Base-by-base conservation (phyloP, 1,140 invertebrate genomes). In the Diachasmimorpha longicaudata region DNA sequence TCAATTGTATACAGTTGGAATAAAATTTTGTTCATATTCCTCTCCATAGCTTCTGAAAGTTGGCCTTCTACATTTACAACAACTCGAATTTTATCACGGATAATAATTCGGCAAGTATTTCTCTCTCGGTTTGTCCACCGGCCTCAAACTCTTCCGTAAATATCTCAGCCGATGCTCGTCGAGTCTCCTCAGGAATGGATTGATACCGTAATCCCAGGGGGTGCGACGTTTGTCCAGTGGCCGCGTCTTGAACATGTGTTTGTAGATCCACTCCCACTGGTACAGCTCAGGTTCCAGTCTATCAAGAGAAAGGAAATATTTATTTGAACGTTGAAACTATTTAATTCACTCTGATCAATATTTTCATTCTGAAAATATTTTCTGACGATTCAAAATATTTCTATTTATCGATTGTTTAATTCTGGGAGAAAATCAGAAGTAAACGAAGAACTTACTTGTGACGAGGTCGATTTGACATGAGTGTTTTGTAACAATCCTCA, bases 251-350 rank as follows among this genome's bases (percentile, higher is more conserved):
- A 92, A 82, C 79, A 93, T 85, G 46, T 94, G 92, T 83, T 94
- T 93, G 81, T 94, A 96, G 71, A 96, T 93, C 67, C 91, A 91
- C 79, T 95, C 93, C 94, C 94, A 96, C 66, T 91, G 79, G 78
- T 94, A 93, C 39, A 93, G 89, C 88, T 96, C 94, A 37, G 93
- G 92, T 36, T 86, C 11, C 52, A 90, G 80, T 42, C 90, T 89
- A n/a, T 13, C 4, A 68, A 68, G n/a, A 83, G 84, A 77, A 79
- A 71, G 77, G 77, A 37, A 19, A 69, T 39, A 10, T 39, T 39
- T 4, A 16, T 78, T 72, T 9, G n/a, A n/a, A n/a, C n/a, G n/a
- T n/a, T n/a, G n/a, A n/a, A n/a, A n/a, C n/a, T n/a, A n/a, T n/a
- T n/a, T n/a, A n/a, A n/a, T n/a, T n/a, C n/a, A n/a, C n/a, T n/a